Base-by-base conservation (phyloP, 2,888 invertebrate species). In the Philereme transversata region DNA sequence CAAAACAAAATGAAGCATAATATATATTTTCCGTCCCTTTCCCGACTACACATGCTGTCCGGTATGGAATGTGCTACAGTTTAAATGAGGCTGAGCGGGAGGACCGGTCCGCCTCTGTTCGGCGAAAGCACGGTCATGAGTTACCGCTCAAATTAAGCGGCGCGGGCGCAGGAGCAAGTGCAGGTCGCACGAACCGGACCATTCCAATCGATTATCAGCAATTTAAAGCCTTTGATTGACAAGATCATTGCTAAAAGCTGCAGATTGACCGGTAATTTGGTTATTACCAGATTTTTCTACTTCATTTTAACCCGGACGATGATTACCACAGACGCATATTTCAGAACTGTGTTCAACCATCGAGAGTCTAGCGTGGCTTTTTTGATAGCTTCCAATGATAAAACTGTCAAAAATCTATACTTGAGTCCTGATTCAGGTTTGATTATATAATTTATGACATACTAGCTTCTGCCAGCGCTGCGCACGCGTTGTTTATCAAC, bases 41-140 rank as follows among this genome's bases (percentile, higher is more conserved):
- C 75, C 59, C 38, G 70, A 79, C 88, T 89, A 90, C 81, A 81
- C 74, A 83, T 87, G 80, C 68, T 72, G 73, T 68, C 77, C 73
- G 73, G 70, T 75, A 69, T 80, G 91, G 92, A 92, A 92, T 92
- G 91, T 92, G 91, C 90, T 91, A 91, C 90, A 91, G 90, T 91
- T 92, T 91, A 92, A 91, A 92, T 90, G 91, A 91, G 92, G 88
- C 87, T 87, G 89, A 81, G 84, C 86, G 76, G 84, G 83, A 83
- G 88, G 85, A 90, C 90, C 89, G 90, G 91, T 88, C 82, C 83
- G 83, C 83, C 84, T 81, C 84, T 84, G 81, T 88, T 87, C 87
- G 90, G 90, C 87, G 91, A 90, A 92, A 91, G 90, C 89, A 86
- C 81, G 82, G 74, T 82, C 82, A 87, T 88, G 88, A 90, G 86